phyloP scores from a whole-genome alignment of 2,113 vertebrate species.

The Protobothrops flavoviridis region DNA sequence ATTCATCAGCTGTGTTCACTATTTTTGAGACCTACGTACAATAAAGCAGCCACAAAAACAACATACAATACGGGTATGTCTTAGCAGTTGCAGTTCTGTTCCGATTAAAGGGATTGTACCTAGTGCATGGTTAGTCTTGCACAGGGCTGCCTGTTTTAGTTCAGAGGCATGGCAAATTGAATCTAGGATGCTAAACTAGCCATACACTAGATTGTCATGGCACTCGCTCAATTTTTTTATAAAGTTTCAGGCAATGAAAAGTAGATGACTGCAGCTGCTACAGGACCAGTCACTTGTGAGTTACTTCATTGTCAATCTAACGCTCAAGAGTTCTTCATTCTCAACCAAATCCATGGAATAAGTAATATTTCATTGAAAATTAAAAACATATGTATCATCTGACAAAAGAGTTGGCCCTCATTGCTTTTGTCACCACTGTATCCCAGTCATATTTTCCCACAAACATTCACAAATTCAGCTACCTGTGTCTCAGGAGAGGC shows the following conservation, averaged over 20 bases:
- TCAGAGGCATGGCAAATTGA: background rate
- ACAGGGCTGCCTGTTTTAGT: background rate
- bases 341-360: background rate
- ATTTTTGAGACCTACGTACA: background rate
- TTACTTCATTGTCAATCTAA: background rate
- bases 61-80: background rate
- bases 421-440: background rate
- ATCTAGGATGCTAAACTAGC: background rate
- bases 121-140: background rate
- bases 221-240: background rate
- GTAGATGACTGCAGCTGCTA: background rate
- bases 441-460: background rate
- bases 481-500: background rate
- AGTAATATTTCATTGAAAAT: background rate
- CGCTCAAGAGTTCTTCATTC: background rate
- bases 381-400: background rate
- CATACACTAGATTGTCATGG: background rate
- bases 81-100: background rate
- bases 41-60: background rate
- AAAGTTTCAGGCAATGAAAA: background rate
- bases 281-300: background rate
- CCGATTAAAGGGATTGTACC: background rate
- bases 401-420: background rate
- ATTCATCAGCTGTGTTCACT: background rate
- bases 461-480: background rate